Evolutionary conservation across 2,113 vertebrate genomes (phyloP).

Genomic region (Stegastes partitus): DNA sequence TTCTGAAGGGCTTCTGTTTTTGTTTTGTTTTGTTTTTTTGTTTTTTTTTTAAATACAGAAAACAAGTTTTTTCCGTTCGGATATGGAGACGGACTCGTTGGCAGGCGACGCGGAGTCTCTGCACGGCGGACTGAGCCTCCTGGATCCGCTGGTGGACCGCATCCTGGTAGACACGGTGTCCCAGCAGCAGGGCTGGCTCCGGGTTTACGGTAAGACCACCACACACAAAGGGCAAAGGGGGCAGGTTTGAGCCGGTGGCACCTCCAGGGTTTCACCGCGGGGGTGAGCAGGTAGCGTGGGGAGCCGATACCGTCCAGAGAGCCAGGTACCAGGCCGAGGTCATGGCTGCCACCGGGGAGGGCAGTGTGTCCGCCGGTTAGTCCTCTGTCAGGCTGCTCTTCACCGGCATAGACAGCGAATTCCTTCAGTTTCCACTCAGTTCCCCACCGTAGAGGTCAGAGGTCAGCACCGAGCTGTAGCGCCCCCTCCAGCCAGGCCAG

Average conservation of each 20-base stretch:
- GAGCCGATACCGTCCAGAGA: background rate
- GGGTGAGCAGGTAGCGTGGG: constrained; percentile 1
- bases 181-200: constrained; percentile 94
- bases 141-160: constrained; percentile 84
- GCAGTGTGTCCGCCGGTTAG: background rate
- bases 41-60: too few relatives aligned
- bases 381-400: background rate
- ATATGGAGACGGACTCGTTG: constrained; percentile 84
- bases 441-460: background rate
- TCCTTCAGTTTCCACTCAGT: background rate
- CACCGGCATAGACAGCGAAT: too few relatives aligned
- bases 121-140: constrained; percentile 81
- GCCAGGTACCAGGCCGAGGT: constrained; percentile 33
- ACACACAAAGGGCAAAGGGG: too few relatives aligned
- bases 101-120: constrained; percentile 87
- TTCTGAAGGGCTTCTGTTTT: background rate
- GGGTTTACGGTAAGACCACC: constrained; percentile 89
- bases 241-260: background rate
- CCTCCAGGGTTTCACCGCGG: background rate
- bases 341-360: constrained; percentile 9
- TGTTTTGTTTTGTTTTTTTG: background rate
- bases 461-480: background rate
- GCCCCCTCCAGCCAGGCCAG: background rate
- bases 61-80: constrained; percentile 6
- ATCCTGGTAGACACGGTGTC: constrained; percentile 91